Evolutionary conservation across 2,113 vertebrate species (phyloP).

Genomic region (Campylomormyrus tamandua): DNA sequence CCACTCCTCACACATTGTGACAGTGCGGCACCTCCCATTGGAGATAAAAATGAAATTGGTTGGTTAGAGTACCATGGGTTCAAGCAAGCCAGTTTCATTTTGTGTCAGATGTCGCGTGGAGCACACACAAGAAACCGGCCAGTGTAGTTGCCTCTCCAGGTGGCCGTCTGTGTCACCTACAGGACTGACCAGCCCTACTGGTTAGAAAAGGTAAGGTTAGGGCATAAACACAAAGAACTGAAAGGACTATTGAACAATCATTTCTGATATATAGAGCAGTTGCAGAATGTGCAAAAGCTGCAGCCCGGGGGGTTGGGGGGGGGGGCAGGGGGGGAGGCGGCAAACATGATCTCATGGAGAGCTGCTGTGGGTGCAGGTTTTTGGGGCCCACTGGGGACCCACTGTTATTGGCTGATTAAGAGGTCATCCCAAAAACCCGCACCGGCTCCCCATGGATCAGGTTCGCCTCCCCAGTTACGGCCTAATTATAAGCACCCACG

Average conservation of each 20-base stretch:
- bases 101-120: not conserved
- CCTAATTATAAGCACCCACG: not conserved
- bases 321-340: too few relatives aligned
- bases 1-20: not conserved
- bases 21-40: not conserved
- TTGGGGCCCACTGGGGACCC: too few relatives aligned
- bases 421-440: not conserved
- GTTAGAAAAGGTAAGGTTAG: not conserved
- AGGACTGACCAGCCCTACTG: not conserved
- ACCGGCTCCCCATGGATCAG: not conserved
- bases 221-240: not conserved
- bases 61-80: not conserved
- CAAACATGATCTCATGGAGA: not conserved
- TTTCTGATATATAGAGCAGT: not conserved
- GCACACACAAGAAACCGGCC: not conserved
- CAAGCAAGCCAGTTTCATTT: not conserved
- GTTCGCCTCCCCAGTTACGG: not conserved
- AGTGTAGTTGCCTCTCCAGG: not conserved
- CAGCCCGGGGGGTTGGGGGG: too few relatives aligned
- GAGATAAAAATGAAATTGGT: not conserved
- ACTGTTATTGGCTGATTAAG: not conserved
- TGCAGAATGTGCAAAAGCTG: not conserved
- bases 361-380: not conserved
- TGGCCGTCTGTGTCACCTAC: not conserved
- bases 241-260: not conserved